Base-by-base conservation (phyloP, 2,888 invertebrate species). In the Tanytarsus gracilentus region DNA sequence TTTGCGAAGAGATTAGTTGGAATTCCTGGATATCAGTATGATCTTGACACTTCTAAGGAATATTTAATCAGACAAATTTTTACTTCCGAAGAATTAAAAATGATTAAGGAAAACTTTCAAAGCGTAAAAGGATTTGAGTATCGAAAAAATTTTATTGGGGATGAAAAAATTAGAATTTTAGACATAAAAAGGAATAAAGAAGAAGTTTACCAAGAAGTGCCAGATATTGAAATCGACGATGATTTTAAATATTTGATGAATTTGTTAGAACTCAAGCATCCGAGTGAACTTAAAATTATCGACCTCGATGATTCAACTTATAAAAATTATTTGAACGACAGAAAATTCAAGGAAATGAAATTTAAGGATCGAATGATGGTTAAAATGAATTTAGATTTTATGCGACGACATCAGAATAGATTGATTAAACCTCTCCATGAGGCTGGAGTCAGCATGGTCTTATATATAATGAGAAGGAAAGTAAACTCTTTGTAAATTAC, bases 1-100 rank as follows among this genome's bases (percentile, higher is more conserved):
- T 3, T 33, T 3, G 53, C 52, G 1, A 61, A 52, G 44, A 33
- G 62, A 49, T 25, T 63, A 7, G 56, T 52, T 11, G 49, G 63
- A 0, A 52, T 66, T n/a, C 65, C 65, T 5, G 65, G 65, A 2
- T 65, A 65, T 62, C 65, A 66, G 49, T 62, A 61, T 58, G 33
- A 49, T 6, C 21, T 61, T 3, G 62, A 65, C 49, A 4, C 40
- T 14, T 14, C 55, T 0, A 50, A 58, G 18, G 63, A 62, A 40
- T 5, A n/a, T n/a, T 14, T 62, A 7, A 62, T 61, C 18, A 11
- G 59, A 9, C 55, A 62, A 18, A 61, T 66, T 27, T 59, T 66
- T 7, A 64, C 56, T 2, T 33, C 61, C 23, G 23, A 55, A 6
- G 65, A 65, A 23, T n/a, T 63, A n/a, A 11, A 62, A 21, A 7